Percentiles rank a stretch among this genome's conserved stretches.
Conservation (phyloP, 1,140 invertebrate species). For the Sitobion miscanthi region DNA sequence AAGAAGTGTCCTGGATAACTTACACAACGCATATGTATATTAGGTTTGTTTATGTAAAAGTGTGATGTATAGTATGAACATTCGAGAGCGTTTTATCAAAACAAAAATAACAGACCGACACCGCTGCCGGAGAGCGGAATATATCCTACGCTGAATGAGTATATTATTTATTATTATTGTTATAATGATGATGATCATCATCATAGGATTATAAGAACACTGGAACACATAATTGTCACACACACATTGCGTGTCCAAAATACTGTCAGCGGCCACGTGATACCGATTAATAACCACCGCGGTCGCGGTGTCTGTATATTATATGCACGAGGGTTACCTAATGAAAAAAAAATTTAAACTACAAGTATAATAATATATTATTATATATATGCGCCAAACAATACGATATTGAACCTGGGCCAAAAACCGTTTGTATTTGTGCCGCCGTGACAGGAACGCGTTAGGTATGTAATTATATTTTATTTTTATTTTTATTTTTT, state of each 20-base stretch:
- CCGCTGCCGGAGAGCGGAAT: neutral
- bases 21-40: neutral
- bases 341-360: neutral
- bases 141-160: neutral
- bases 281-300: constrained; percentile 3
- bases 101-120: neutral
- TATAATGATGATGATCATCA: neutral
- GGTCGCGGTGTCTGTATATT: neutral
- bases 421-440: constrained; percentile 1
- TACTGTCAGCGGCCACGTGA: neutral
- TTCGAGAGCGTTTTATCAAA: neutral
- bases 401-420: neutral
- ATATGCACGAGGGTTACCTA: neutral
- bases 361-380: neutral
- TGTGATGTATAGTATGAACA: neutral
- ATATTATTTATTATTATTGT: constrained; percentile 1
- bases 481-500: too few relatives aligned
- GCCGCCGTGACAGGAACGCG: neutral
- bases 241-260: constrained; percentile 7
- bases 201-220: neutral
- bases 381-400: neutral
- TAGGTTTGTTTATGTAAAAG: neutral
- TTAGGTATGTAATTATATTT: neutral
- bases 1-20: constrained; percentile 7
- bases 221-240: constrained; percentile 9